Base-by-base conservation (phyloP, 1,140 invertebrate species). In the Ceratina australensis region DNA sequence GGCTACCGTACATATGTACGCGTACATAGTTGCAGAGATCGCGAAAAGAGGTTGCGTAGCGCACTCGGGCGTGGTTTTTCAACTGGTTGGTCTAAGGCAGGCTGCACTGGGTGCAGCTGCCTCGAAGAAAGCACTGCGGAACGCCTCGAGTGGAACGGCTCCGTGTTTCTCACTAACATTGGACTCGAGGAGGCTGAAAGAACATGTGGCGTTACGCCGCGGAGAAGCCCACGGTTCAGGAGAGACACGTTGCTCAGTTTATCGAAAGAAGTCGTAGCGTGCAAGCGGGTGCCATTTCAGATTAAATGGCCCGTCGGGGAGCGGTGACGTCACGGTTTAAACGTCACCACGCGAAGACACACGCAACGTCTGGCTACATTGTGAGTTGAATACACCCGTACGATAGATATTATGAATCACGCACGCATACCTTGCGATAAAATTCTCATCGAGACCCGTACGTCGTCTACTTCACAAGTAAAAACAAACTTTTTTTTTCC, bases 21-120 rank as follows among this genome's bases (percentile, higher is more conserved):
- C 33, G 33, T 42, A 42, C 33, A 42, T 42, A 42, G 33, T 42
- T 42, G 33, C 33, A 42, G 20, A 67, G 61, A 72, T 73, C 42
- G 22, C 26, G n/a, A 66, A 74, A 78, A 56, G 60, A 57, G 54
- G 20, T 71, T 67, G 76, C 49, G 63, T 72, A 59, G 68, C 42
- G 54, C 72, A 77, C 75, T 85, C 86, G 87, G 87, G 87, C 85
- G 87, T 89, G 87, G 87, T 88, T 86, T 89, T 85, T 80, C 72
- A 88, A 71, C 59, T 75, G 54, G 76, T 73, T 65, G 3, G 33
- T 42, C 33, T 42, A 5, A 42, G 33, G 8, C 33, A 42, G 33
- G 33, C 33, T 42, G 33, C 33, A 42, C 33, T 10, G 5, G 33
- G 33, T 10, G 33, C 22, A 54, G 59, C 54, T 56, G 33, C 56